A percentile compares a stretch with the other conserved stretches of the same genome.
Evolutionary conservation across 2,797 vertebrate genomes (phyloP).

Genomic region (Microctenopoma lineatum): DNA sequence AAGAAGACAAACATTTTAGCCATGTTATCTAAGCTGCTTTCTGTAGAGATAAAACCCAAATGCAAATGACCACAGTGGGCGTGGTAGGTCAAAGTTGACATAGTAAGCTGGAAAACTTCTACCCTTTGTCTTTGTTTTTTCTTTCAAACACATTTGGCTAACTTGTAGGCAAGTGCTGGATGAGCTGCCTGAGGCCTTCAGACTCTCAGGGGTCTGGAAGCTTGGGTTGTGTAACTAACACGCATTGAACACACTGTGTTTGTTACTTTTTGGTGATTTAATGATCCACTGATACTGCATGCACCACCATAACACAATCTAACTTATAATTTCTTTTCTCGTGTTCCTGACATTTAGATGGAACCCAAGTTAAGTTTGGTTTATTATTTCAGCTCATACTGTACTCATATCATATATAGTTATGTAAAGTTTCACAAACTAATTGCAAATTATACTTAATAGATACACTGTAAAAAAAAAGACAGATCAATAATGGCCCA

Average conservation of each 20-base stretch:
- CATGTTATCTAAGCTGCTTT: background rate
- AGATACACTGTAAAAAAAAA: background rate
- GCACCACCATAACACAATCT: background rate
- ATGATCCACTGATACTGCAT: background rate
- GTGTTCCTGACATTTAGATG: background rate
- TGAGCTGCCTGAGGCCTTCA: background rate
- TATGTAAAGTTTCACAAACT: background rate
- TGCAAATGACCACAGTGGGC: background rate
- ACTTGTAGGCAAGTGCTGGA: slow-evolving; percentile 1
- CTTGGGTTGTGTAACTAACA: no score
- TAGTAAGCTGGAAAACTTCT: background rate
- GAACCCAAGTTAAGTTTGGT: background rate
- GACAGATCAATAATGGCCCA: background rate
- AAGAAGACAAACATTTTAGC: background rate
- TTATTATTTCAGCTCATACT: background rate
- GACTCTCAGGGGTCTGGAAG: background rate
- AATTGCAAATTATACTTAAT: background rate
- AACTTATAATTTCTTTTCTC: background rate
- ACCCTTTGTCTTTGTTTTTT: background rate
- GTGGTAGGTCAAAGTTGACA: background rate
- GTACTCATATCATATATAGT: background rate
- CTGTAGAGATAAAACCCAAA: background rate
- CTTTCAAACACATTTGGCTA: slow-evolving; percentile 5
- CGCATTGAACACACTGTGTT: background rate
- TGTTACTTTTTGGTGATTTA: background rate